phyloP scores from a whole-genome alignment of 2,113 vertebrate genomes.

The Corynorhinus townsendii region DNA sequence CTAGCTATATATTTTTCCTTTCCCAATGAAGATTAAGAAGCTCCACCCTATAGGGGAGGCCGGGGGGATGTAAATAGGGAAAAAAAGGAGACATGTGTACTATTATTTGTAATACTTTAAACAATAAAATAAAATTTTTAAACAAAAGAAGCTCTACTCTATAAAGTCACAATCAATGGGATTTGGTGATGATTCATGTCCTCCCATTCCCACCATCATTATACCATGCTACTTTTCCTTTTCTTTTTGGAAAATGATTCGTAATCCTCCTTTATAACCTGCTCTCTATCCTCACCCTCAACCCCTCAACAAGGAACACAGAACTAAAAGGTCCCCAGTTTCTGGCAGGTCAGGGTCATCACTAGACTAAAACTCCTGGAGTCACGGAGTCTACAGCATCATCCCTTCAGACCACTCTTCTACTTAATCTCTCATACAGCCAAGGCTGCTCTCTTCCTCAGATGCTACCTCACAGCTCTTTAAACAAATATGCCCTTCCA shows the following conservation, averaged over 20 bases:
- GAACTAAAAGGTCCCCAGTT: not conserved
- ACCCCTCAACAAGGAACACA: not conserved
- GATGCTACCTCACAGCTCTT: not conserved
- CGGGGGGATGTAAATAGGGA: too few species aligned
- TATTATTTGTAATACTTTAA: too few species aligned
- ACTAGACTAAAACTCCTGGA: not conserved
- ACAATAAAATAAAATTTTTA: too few species aligned
- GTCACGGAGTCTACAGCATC: not conserved
- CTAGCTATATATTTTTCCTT: not conserved
- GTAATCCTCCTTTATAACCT: not conserved
- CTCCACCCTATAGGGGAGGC: not conserved
- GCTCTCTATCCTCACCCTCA: not conserved
- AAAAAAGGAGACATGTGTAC: too few species aligned
- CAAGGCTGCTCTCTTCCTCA: not conserved
- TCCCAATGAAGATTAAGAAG: slow-evolving; percentile 24
- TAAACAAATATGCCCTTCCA: not conserved
- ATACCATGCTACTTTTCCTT: not conserved
- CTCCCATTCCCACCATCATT: not conserved
- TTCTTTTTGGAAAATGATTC: not conserved
- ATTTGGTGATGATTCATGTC: not conserved
- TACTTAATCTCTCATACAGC: not conserved
- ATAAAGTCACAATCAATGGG: not conserved
- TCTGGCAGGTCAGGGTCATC: not conserved
- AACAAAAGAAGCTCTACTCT: not conserved
- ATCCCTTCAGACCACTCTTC: not conserved